Base-by-base conservation (phyloP, 2,113 vertebrate species). In the Cebus imitator region DNA sequence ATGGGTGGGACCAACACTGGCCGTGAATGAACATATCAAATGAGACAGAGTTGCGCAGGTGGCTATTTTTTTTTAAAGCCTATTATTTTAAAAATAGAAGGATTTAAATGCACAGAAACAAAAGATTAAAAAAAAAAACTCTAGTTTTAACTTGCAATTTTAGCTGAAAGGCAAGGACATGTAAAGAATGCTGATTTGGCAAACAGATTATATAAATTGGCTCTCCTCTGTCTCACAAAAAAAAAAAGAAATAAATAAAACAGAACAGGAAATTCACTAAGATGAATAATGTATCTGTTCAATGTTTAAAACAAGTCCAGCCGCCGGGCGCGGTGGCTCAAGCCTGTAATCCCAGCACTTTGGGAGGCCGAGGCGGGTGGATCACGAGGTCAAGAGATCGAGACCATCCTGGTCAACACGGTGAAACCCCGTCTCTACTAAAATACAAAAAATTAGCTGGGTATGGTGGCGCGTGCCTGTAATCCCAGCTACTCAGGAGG, bases 221-320 rank as follows among this genome's bases (percentile, higher is more conserved):
- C 70, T 92, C 52, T 72, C 96, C 30, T 89, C 70, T n/a, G n/a
- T 72, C 10, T 17, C 20, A 35, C 10, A 52, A n/a, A 52, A 43
- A 43, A 43, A 50, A n/a, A 52, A 43, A 43, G 6, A 50, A 50
- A 48, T 8, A 45, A 83, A 84, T 78, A 45, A 76, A 55, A 50
- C 30, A 61, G 82, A 50, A 73, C 21, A 57, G 79, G 89, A 84
- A 85, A 95, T 72, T 43, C 52, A 52, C n/a, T 18, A 32, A 48
- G 84, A 92, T 92, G 61, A 95, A 95, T 96, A 89, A 96, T 95
- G 94, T 64, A 96, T 92, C 73, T 57, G 84, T 92, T 87, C 85
- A 79, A 72, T 95, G 12, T 64, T 92, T 55, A 32, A 88, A 72
- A 85, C 50, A 52, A 12, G 35, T 37, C 6, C 27, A 48, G 82